These are phyloP conservation scores for Bufo bufo DNA, from an alignment of 2,113 vertebrate species.

Conservation along the genomic window DNA sequence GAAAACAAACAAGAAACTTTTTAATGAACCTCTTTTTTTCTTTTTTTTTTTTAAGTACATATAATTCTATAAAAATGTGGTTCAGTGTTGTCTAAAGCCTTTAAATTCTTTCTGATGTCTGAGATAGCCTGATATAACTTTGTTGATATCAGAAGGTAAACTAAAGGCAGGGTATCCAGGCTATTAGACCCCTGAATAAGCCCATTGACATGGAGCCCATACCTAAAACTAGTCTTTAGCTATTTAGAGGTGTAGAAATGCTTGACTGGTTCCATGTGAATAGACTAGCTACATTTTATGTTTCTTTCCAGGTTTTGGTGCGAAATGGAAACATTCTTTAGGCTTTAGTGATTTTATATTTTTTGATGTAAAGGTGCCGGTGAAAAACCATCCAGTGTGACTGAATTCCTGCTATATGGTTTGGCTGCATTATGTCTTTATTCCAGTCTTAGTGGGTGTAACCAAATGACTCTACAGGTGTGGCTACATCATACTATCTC, in stretches of 20 bases:
- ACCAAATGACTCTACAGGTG: conserved; percentile 74
- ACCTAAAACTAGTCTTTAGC: not conserved
- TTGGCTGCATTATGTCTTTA: conserved; percentile 71
- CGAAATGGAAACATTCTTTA: conserved; percentile 68
- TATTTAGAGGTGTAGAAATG: not conserved
- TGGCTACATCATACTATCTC: conserved; percentile 72
- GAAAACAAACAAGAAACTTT: too few relatives aligned
- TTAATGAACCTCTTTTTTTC: too few relatives aligned
- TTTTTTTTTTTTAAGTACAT: too few relatives aligned
- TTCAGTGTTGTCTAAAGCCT: too few relatives aligned
- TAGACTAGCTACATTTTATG: not conserved
- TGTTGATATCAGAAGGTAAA: too few relatives aligned
- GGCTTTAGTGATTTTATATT: conserved; percentile 63
- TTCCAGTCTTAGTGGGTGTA: conserved; percentile 67
- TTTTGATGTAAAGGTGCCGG: conserved; percentile 64
- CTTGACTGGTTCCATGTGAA: not conserved
- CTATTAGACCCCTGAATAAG: too few relatives aligned
- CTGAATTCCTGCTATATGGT: conserved; percentile 63
- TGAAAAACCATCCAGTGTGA: conserved; percentile 64
- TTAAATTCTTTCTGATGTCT: too few relatives aligned
- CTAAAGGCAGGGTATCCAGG: too few relatives aligned
- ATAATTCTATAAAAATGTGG: too few relatives aligned
- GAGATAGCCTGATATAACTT: too few relatives aligned
- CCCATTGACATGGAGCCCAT: not conserved
- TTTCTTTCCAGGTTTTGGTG: conserved; percentile 45